Evolutionary conservation across 2,888 invertebrate species (phyloP), one percentile per base, ranked within the genome.

Genomic region (Epiblema foenella): DNA sequence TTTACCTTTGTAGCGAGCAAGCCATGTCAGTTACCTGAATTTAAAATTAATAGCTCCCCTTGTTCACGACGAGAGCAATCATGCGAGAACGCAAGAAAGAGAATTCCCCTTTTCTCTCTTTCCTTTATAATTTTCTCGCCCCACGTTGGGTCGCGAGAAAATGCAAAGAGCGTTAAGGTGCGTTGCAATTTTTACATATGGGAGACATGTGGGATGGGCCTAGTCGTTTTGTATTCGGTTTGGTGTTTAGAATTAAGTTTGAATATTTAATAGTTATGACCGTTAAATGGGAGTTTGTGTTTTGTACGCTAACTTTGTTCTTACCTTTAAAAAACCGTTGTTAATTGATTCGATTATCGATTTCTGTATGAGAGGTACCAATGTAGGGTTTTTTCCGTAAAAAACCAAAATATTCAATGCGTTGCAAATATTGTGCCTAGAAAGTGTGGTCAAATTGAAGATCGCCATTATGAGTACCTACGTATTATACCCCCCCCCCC

Each of bases 71-170:
- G 79, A 79, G 83, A 79, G 85, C 86, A 89, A 89, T 87, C 88
- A 88, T 83, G 88, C 84, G 85, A 71, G 60, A 76, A 81, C 74
- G 77, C 75, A 78, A 74, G 77, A 79, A 77, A 79, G 78, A 79
- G 79, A 75, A 79, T 80, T 78, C 79, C 78, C 76, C 81, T 76
- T 68, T 70, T 73, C 74, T 78, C 76, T 75, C 74, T 74, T 74
- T 82, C 79, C 81, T 82, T 85, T 84, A 86, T 87, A 86, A 89
- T 88, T 87, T 86, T 84, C 83, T 81, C 83, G 83, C 87, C 84
- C 80, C 77, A 79, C 77, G 52, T 74, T 68, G 81, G 83, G 80
- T 79, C 76, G 78, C 79, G 79, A 78, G 85, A 82, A 87, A 83
- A 87, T 87, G 83, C 84, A 85, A 85, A 83, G 81, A 66, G 72